A percentile compares a stretch with the other conserved stretches of the same genome.
Conservation (phyloP, 2,888 invertebrate species). For the Eupeodes luniger region DNA sequence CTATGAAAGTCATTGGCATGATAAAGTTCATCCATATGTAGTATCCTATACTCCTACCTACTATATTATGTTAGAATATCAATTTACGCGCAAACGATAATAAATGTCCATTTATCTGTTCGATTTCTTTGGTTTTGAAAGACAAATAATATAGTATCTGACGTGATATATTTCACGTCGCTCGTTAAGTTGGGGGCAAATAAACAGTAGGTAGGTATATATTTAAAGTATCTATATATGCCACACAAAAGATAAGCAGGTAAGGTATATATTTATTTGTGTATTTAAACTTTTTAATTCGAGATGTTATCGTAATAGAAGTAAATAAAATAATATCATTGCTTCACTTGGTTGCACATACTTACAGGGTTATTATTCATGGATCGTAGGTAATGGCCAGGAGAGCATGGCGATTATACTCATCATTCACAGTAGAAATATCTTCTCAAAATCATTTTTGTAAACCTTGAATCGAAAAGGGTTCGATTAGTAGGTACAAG, state of each 20-base stretch:
- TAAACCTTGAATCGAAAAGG: too few relatives aligned
- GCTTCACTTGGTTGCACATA: not conserved
- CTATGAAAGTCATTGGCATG: conserved; percentile 41
- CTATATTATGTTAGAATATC: conserved; percentile 22
- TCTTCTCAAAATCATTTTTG: too few relatives aligned
- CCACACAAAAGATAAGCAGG: not conserved
- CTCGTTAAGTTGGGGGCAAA: conserved; percentile 20
- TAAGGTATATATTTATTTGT: not conserved
- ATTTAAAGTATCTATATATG: conserved; percentile 9
- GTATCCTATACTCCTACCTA: not conserved
- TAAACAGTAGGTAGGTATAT: conserved; percentile 18
- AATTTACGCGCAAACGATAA: conserved; percentile 35
- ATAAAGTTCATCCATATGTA: conserved; percentile 39
- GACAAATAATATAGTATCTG: conserved; percentile 38
- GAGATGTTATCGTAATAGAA: conserved; percentile 40
- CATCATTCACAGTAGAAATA: too few relatives aligned
- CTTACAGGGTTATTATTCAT: not conserved
- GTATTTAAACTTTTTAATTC: conserved; percentile 36
- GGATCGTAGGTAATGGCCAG: not conserved
- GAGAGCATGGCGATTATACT: too few relatives aligned
- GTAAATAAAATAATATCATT: conserved; percentile 25
- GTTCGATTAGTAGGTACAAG: too few relatives aligned
- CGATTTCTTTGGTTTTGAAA: conserved; percentile 24
- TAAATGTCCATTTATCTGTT: conserved; percentile 31
- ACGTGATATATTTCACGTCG: conserved; percentile 62